A percentile compares a stretch with the other conserved stretches of the same genome.
Evolutionary conservation across 1,140 invertebrate genomes (phyloP).

Genomic region (Atopsyche davidsoni): DNA sequence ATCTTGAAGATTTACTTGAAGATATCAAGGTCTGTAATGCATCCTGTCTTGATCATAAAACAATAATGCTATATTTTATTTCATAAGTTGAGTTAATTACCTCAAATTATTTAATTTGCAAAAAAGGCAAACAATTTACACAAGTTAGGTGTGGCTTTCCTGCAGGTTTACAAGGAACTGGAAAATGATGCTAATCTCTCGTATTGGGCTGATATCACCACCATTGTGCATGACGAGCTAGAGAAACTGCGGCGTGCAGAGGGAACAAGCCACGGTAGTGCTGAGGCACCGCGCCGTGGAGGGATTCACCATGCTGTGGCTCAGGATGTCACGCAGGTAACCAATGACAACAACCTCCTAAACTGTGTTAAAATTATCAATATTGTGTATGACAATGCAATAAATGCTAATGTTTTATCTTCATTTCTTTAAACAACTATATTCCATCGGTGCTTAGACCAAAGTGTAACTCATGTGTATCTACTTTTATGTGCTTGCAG

Average conservation of each 20-base stretch:
- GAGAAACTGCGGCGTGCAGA: slow-evolving; percentile 77
- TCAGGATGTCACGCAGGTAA: slow-evolving; percentile 71
- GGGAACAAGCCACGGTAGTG: slow-evolving; percentile 51
- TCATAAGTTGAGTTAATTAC: neutral
- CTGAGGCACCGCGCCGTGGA: slow-evolving; percentile 60
- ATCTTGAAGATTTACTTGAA: slow-evolving; percentile 95
- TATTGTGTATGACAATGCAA: too few relatives aligned
- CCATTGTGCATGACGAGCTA: slow-evolving; percentile 93
- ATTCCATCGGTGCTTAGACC: too few relatives aligned
- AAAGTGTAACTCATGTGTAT: too few relatives aligned
- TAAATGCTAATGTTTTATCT: too few relatives aligned
- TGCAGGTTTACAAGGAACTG: slow-evolving; percentile 72
- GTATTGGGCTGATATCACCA: slow-evolving; percentile 97
- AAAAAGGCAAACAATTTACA: neutral
- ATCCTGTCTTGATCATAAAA: neutral
- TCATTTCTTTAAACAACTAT: too few relatives aligned
- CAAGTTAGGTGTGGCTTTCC: neutral
- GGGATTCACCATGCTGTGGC: slow-evolving; percentile 92
- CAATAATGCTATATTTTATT: neutral
- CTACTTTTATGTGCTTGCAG: too few relatives aligned
- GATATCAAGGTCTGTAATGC: slow-evolving; percentile 72
- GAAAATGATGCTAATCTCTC: slow-evolving; percentile 81
- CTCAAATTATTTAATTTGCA: neutral
- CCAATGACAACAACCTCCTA: neutral
- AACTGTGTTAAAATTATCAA: too few relatives aligned